Evolutionary conservation across 2,113 vertebrate genomes (phyloP).

Genomic region (Origma solitaria): DNA sequence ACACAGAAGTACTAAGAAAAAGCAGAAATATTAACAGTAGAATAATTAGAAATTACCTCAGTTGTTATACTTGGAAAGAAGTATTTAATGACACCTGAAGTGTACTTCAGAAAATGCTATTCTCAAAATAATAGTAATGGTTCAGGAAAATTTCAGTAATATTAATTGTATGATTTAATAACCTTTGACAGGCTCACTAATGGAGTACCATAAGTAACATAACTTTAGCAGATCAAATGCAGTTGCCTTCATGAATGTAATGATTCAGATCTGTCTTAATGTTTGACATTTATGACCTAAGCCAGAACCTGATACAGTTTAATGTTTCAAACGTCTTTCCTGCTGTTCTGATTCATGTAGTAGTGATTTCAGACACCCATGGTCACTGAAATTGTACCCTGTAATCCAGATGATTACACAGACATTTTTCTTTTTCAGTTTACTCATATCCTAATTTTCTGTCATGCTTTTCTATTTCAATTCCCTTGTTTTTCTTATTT

Average conservation of each 20-base stretch:
- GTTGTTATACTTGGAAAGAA: not conserved
- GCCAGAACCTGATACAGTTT: constrained; percentile 37
- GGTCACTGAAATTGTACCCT: constrained; percentile 34
- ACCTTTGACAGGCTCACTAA: constrained; percentile 29
- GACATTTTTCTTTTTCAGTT: not conserved
- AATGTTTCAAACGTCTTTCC: constrained; percentile 44
- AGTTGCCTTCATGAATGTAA: not conserved
- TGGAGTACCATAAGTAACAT: constrained; percentile 2
- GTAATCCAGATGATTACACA: not conserved
- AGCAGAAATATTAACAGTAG: not conserved
- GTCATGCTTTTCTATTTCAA: constrained; percentile 33
- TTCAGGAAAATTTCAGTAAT: not conserved
- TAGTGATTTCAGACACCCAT: constrained; percentile 42
- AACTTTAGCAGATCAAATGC: constrained; percentile 15
- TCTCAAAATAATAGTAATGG: not conserved
- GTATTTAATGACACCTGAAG: not conserved
- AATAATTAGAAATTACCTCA: not conserved
- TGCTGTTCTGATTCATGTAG: constrained; percentile 48
- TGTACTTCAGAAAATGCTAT: not conserved
- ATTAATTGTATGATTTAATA: constrained; percentile 48
- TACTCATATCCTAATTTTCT: not conserved
- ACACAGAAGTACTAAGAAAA: not conserved
- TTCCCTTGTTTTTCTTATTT: constrained; percentile 55
- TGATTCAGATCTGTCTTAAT: constrained; percentile 43
- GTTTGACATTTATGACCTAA: constrained; percentile 48